Conservation (phyloP, 2,113 vertebrate species). For the Vireo altiloquus region DNA sequence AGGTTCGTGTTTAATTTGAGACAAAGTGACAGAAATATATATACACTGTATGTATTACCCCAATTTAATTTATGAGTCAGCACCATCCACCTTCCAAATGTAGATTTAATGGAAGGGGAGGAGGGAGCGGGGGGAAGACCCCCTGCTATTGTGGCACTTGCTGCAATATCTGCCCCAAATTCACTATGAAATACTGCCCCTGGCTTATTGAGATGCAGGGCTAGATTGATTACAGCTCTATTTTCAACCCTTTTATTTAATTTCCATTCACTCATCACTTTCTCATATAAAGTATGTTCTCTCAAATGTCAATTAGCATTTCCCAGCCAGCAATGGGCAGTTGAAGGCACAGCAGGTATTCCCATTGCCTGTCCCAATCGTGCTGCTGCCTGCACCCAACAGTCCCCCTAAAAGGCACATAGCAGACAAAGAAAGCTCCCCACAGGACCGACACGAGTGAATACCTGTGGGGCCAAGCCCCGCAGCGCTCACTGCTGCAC, state of each 20-base stretch:
- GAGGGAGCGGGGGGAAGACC: slow-evolving; percentile 57
- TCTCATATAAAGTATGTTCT: slow-evolving; percentile 4
- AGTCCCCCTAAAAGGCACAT: not conserved
- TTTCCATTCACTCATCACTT: slow-evolving; percentile 55
- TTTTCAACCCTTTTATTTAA: slow-evolving; percentile 71
- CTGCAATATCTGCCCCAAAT: slow-evolving; percentile 61
- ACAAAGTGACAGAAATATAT: slow-evolving; percentile 89
- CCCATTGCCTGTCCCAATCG: not conserved
- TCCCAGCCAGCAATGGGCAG: not conserved
- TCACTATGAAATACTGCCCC: slow-evolving; percentile 2
- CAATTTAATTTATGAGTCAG: slow-evolving; percentile 86
- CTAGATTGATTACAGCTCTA: slow-evolving; percentile 58
- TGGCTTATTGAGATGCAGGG: slow-evolving; percentile 54
- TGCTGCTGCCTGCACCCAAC: not conserved
- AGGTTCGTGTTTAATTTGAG: slow-evolving; percentile 88
- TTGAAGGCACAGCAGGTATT: not conserved
- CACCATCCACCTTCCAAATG: slow-evolving; percentile 81
- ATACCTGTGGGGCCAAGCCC: not conserved
- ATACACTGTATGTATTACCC: slow-evolving; percentile 83
- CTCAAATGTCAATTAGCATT: not conserved
- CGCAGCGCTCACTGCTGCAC: not conserved
- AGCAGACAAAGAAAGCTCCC: not conserved
- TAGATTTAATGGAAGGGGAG: slow-evolving; percentile 76
- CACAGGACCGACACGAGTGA: fast-evolving
- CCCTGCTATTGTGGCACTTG: slow-evolving; percentile 46